Conservation (phyloP, 2,797 vertebrate genomes). For the Neopelma chrysocephalum region DNA sequence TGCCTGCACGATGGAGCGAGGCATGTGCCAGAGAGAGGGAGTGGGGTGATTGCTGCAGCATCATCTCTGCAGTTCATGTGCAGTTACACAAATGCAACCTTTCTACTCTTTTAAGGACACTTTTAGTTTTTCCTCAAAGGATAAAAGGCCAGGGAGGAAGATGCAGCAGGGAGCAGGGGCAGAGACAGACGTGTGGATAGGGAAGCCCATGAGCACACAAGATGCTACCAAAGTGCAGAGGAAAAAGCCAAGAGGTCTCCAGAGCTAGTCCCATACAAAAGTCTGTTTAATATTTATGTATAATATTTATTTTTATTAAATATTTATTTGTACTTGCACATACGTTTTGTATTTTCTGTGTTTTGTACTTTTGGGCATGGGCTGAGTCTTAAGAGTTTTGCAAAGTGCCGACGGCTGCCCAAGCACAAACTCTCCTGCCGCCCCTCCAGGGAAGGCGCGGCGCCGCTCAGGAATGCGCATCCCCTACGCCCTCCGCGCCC, state of each 20-base stretch:
- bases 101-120: neutral
- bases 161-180: neutral
- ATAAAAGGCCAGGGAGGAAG: neutral
- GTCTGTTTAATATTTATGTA: neutral
- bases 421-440: too few relatives aligned
- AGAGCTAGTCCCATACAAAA: neutral
- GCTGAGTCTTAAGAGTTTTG: neutral
- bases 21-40: neutral
- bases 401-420: neutral
- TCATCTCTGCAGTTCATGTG: rapidly evolving
- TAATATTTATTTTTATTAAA: neutral
- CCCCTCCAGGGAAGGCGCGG: rapidly evolving
- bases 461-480: rapidly evolving
- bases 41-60: rapidly evolving
- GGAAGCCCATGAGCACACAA: rapidly evolving
- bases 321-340: neutral
- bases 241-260: neutral
- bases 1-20: rapidly evolving
- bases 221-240: neutral
- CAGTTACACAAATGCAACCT: neutral
- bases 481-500: rapidly evolving
- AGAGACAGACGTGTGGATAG: too few relatives aligned
- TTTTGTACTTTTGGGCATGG: neutral
- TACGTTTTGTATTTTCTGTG: neutral
- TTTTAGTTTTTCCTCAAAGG: neutral